Evolutionary conservation across 2,888 invertebrate genomes (phyloP).

Genomic region (Drosophila subquinaria): DNA sequence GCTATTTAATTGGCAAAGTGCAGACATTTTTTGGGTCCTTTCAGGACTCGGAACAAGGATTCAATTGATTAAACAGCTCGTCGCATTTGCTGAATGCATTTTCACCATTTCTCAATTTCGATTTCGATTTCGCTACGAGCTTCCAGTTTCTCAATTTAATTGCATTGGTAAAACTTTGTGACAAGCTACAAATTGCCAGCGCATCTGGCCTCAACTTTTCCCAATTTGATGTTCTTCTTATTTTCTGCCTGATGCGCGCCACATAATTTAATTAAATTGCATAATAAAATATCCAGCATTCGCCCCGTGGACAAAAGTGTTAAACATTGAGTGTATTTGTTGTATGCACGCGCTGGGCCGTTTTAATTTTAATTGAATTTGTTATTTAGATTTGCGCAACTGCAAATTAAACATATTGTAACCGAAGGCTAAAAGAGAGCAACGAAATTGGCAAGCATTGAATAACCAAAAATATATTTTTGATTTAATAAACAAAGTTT

Average conservation of each 20-base stretch:
- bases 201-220: conserved; percentile 37
- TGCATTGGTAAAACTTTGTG: conserved; percentile 68
- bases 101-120: conserved; percentile 4
- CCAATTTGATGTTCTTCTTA: not conserved
- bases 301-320: conserved; percentile 23
- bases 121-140: not conserved
- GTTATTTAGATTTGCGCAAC: conserved; percentile 15
- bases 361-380: conserved; percentile 43
- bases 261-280: conserved; percentile 63
- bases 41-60: conserved; percentile 7
- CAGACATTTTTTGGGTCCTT: conserved; percentile 27
- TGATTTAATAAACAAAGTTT: not conserved
- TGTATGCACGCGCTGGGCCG: conserved; percentile 16
- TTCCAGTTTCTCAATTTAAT: conserved; percentile 52
- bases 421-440: not conserved
- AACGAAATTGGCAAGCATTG: not conserved
- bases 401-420: conserved; percentile 16
- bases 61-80: conserved; percentile 54
- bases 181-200: conserved; percentile 59
- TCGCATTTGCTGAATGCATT: conserved; percentile 44
- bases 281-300: conserved; percentile 38
- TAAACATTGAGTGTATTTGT: conserved; percentile 15
- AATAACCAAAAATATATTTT: conserved; percentile 2
- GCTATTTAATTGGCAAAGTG: conserved; percentile 70
- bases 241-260: conserved; percentile 25